A percentile compares a stretch with the other conserved stretches of the same genome.
phyloP scores from a whole-genome alignment of 2,888 invertebrate genomes.

The Eubasilissa splendida region DNA sequence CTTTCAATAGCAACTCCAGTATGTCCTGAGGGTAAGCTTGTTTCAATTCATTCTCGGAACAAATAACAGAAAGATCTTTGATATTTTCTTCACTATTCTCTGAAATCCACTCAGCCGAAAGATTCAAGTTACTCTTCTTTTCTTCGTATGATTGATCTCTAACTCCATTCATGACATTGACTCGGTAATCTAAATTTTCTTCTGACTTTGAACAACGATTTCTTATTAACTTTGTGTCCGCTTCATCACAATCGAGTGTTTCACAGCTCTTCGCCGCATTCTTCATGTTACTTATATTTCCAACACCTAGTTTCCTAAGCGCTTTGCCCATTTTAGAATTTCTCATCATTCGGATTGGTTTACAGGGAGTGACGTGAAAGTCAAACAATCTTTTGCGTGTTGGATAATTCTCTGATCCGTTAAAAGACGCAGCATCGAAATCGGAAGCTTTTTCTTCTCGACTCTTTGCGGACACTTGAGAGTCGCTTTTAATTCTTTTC shows the following conservation, averaged over 20 bases:
- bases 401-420: slow-evolving; percentile 62
- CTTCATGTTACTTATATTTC: slow-evolving; percentile 56
- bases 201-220: slow-evolving; percentile 62
- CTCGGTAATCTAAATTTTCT: slow-evolving; percentile 46
- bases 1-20: slow-evolving; percentile 65
- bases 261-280: slow-evolving; percentile 66
- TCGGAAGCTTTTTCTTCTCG: slow-evolving; percentile 33
- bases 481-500: slow-evolving; percentile 72
- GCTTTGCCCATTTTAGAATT: slow-evolving; percentile 69
- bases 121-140: slow-evolving; percentile 64
- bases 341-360: slow-evolving; percentile 66
- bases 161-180: slow-evolving; percentile 9
- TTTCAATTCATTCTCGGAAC: slow-evolving; percentile 62
- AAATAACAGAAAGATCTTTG: slow-evolving; percentile 54
- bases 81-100: slow-evolving; percentile 60
- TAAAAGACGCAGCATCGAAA: slow-evolving; percentile 38
- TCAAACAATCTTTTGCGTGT: slow-evolving; percentile 71
- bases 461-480: slow-evolving; percentile 62
- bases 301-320: slow-evolving; percentile 64
- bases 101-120: slow-evolving; percentile 60
- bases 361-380: slow-evolving; percentile 66
- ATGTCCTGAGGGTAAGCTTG: slow-evolving; percentile 67
- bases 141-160: slow-evolving; percentile 56
- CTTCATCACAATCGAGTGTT: slow-evolving; percentile 65
- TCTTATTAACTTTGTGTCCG: slow-evolving; percentile 60